Evolutionary conservation across 2,113 vertebrate genomes (phyloP).

Genomic region (Dinomys branickii): DNA sequence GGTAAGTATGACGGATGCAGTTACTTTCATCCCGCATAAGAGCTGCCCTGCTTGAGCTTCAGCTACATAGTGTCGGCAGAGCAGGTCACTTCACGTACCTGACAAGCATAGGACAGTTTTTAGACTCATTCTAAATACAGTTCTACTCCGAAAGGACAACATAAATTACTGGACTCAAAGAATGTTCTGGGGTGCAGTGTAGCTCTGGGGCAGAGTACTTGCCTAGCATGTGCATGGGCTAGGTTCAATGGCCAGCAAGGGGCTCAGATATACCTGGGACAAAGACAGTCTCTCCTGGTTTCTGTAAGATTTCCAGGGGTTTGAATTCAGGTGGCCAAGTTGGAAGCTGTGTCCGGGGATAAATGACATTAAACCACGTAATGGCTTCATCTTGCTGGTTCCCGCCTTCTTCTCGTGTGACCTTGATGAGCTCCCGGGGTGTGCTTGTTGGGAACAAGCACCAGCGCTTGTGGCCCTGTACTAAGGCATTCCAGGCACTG

Average conservation of each 20-base stretch:
- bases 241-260: not conserved
- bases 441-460: constrained; percentile 98
- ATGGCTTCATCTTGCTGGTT: constrained; percentile 99
- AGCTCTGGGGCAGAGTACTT: not conserved
- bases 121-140: not conserved
- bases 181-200: not conserved
- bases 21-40: too few relatives aligned
- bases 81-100: too few relatives aligned
- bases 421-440: constrained; percentile 97
- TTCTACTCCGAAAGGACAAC: not conserved
- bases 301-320: constrained; percentile 96
- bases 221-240: not conserved
- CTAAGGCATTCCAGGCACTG: constrained; percentile 97
- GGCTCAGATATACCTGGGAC: constrained; percentile 90
- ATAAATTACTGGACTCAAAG: not conserved
- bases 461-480: constrained; percentile 99
- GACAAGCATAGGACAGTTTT: not conserved
- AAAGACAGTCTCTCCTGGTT: constrained; percentile 97
- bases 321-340: constrained; percentile 95
- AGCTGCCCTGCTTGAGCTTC: not conserved
- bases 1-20: not conserved
- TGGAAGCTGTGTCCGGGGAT: constrained; percentile 94
- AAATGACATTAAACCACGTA: constrained; percentile 97
- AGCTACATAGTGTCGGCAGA: not conserved
- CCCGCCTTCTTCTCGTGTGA: constrained; percentile 96